Evolutionary conservation across 2,888 invertebrate species (phyloP), one percentile per base, ranked within the genome.

Genomic region (Pristionchus japonicus): DNA sequence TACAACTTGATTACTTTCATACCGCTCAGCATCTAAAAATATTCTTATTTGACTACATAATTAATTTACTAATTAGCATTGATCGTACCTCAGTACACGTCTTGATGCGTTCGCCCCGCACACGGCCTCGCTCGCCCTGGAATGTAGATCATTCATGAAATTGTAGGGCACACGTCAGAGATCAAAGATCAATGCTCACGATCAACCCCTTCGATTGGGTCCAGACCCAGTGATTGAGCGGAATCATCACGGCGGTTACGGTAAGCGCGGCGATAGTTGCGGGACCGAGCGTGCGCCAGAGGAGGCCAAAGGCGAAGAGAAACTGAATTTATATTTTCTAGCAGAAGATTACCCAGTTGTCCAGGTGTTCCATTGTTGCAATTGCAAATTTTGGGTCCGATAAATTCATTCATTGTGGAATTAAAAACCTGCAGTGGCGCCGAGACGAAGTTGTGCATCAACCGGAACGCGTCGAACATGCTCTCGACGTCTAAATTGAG

Each of bases 391-490:
- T n/a, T n/a, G n/a, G n/a, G n/a, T n/a, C n/a, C n/a, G n/a, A n/a
- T n/a, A n/a, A n/a, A n/a, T n/a, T n/a, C n/a, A n/a, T n/a, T n/a
- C n/a, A n/a, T n/a, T 52, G 0, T 80, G 61, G 27, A 37, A 31
- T 70, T 70, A 4, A 37, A 15, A 34, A 90, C 90, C 37, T 89
- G 89, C 64, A 93, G 89, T 27, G 93, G 93, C 6, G 91, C 90
- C 2, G 92, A 93, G 92, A 93, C 93, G 88, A 90, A 90, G 85
- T 93, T 93, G 86, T 93, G 93, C 7, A 93, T 87, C 40, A 91
- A 90, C 0, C 91, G 91, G 2, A 92, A 88, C 7, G 89, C 83
- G n/a, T 89, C 88, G n/a, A 92, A 89, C 40, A 91, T 89, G 34
- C 91, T 91, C 77, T 93, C 93, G 9, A 93, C 93, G 85, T 93